phyloP scores from a whole-genome alignment of 2,888 invertebrate genomes.

The Xanthorhoe spadicearia region DNA sequence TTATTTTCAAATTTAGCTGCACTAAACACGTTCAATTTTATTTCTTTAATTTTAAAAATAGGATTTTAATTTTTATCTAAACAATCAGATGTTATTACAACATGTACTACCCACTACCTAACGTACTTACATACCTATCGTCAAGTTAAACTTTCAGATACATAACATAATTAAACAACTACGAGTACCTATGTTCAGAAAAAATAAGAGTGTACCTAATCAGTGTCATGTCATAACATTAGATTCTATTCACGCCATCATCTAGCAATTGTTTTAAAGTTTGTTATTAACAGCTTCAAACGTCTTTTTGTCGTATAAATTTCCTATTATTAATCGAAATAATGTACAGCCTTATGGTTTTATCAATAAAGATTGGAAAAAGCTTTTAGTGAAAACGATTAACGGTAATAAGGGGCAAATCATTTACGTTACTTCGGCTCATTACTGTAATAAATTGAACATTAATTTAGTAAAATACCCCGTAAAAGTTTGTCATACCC shows the following conservation, averaged over 20 bases:
- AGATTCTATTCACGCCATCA: background rate
- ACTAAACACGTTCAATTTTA: slow-evolving; percentile 7
- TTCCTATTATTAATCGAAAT: background rate
- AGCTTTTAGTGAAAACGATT: background rate
- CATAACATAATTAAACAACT: too few relatives aligned
- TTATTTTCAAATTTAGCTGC: slow-evolving; percentile 39
- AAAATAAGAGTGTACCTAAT: too few relatives aligned
- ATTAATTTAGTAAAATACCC: slow-evolving; percentile 9
- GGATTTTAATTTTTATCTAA: background rate
- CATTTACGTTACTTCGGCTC: background rate
- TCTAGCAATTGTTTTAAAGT: background rate
- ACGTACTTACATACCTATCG: too few relatives aligned
- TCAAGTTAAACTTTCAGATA: too few relatives aligned
- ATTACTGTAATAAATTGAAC: slow-evolving; percentile 8
- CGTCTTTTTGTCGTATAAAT: background rate
- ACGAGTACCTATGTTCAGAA: too few relatives aligned
- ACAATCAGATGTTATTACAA: too few relatives aligned
- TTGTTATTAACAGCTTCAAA: background rate
- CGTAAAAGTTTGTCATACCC: slow-evolving; percentile 17
- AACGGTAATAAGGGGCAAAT: slow-evolving; percentile 3
- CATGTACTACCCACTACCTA: too few relatives aligned
- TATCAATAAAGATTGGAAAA: background rate
- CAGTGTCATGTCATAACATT: too few relatives aligned
- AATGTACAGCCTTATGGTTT: background rate
- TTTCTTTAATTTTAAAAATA: background rate